Evolutionary conservation across 2,113 vertebrate genomes (phyloP), one percentile per base, ranked within the genome.

Genomic region (Mirounga angustirostris): DNA sequence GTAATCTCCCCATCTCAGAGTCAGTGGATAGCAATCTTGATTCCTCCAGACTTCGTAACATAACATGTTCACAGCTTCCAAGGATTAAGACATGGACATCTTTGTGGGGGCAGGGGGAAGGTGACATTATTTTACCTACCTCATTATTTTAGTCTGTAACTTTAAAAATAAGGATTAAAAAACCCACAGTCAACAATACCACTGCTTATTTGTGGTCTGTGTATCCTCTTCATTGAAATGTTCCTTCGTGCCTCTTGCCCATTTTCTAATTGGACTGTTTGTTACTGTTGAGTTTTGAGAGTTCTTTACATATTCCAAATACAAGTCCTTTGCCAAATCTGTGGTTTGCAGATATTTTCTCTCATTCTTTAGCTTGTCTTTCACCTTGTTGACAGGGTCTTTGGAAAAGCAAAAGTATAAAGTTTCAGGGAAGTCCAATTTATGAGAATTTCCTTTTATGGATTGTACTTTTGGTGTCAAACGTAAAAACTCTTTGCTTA

Each of bases 151-250:
- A 92, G 56, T 56, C 28, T 36, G 26, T 12, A 12, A 43, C 74
- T 92, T 40, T n/a, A 46, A 95, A 95, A 92, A 59, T 56, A 87
- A 88, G 22, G 15, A 82, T 54, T 28, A 36, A 46, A 82, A 58
- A 30, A 58, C 19, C 18, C 56, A n/a, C 1, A 28, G 8, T 63
- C 83, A 61, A 61, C 26, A 71, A 15, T 21, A 73, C 15, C 28
- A 22, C 13, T 63, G 15, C n/a, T 61, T 65, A 67, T n/a, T 84
- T 74, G 24, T 18, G 18, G n/a, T 71, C 16, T 54, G 1, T 19
- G 40, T 74, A 63, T 63, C 15, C 65, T 73, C 26, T 54, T 89
- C 33, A 67, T 28, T 91, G 36, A 59, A 87, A 69, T 59, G 21
- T 52, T 52, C 71, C 7, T 54, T 63, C 5, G 19, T 89, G 43